A percentile compares a stretch with the other conserved stretches of the same genome.
Evolutionary conservation across 2,888 invertebrate genomes (phyloP).

Genomic region (Nemoura dubitans): DNA sequence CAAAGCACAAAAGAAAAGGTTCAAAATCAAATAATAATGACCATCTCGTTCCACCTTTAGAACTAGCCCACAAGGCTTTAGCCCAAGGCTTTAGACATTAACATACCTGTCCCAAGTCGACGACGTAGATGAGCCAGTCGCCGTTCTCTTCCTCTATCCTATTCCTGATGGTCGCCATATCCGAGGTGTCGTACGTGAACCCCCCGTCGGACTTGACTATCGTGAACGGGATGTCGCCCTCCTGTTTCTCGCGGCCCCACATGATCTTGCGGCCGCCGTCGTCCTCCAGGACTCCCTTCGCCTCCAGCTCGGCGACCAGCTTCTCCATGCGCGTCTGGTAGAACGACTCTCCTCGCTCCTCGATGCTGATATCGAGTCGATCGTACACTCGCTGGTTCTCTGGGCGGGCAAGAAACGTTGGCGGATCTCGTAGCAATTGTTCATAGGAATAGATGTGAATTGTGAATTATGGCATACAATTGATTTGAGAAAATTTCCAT

Average conservation of each 20-base stretch:
- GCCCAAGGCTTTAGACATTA: too few species aligned
- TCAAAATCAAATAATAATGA: too few species aligned
- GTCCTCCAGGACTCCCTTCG: conserved; percentile 73
- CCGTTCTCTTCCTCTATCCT: conserved; percentile 84
- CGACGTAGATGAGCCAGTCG: conserved; percentile 92
- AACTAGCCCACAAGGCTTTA: too few species aligned
- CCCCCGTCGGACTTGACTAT: conserved; percentile 97
- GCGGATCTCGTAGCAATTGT: too few species aligned
- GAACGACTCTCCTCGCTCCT: conserved; percentile 94
- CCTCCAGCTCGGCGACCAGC: conserved; percentile 78
- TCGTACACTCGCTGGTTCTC: conserved; percentile 94
- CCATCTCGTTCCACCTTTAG: too few species aligned
- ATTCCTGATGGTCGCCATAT: conserved; percentile 91
- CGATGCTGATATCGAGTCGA: conserved; percentile 78
- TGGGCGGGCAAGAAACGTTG: too few species aligned
- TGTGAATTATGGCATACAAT: too few species aligned
- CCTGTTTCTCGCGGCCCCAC: conserved; percentile 73
- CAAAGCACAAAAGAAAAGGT: too few species aligned
- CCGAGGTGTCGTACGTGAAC: conserved; percentile 97
- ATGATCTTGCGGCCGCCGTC: conserved; percentile 86
- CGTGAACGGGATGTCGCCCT: conserved; percentile 84
- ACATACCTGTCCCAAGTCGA: conserved; percentile 88
- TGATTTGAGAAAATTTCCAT: too few species aligned
- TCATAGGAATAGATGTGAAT: too few species aligned
- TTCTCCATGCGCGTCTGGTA: conserved; percentile 92